Evolutionary conservation across 2,113 vertebrate genomes (phyloP), one percentile per base, ranked within the genome.

Genomic region (Indri indri): DNA sequence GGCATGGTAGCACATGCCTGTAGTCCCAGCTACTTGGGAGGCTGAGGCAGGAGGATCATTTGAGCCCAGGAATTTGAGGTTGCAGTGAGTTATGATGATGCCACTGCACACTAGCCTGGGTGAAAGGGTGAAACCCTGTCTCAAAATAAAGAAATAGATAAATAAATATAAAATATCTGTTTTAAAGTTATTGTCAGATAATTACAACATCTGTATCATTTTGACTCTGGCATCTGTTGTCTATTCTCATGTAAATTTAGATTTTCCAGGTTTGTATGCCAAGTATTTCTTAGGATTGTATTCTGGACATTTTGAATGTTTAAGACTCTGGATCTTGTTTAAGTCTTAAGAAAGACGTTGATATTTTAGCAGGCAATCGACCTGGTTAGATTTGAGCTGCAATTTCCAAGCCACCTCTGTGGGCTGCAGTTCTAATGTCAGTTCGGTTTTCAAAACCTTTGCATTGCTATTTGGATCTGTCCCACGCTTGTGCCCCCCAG

Each of bases 161-260:
- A 66, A n/a, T 17, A 57, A 57, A 57, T 57, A 57, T 3, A 22
- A 57, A 57, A 22, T 57, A 57, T n/a, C 16, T 37, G 1, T 81
- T 96, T 92, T 76, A 85, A 91, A 92, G 47, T 82, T 92, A 88
- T 73, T 87, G 50, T 91, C 12, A 88, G 63, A 88, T 92, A 73
- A 95, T 92, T 91, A 85, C 10, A 91, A 79, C 61, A 92, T 88
- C 45, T 94, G 54, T 93, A 47, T 76, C 77, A 76, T 93, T 96
- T 95, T 96, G 65, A 88, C 34, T 45, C 16, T 88, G 63, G 59
- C 37, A 71, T 91, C 85, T 93, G 25, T 88, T 95, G 61, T 79
- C 18, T 96, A 52, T 88, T 95, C 25, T 92, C 6, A 30, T 82
- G 52, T 77, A 93, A 93, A 70, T 91, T 91, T 68, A 90, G n/a